phyloP scores from a whole-genome alignment of 2,888 invertebrate genomes.

The Dolichopus griseipennis region DNA sequence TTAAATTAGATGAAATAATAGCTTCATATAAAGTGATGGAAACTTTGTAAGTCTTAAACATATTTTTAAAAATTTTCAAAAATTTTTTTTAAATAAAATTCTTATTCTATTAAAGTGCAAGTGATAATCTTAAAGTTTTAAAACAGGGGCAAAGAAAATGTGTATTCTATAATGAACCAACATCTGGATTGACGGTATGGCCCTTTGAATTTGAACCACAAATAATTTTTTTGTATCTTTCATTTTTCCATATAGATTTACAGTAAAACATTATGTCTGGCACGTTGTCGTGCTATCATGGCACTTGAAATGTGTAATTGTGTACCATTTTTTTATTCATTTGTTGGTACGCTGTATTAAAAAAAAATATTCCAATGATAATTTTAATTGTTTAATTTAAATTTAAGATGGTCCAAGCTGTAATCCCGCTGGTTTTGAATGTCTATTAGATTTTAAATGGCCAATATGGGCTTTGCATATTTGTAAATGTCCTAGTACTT shows the following conservation, averaged over 20 bases:
- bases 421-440: constrained; percentile 36
- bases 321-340: constrained; percentile 49
- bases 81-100: no score
- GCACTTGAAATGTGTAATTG: constrained; percentile 49
- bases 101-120: constrained; percentile 27
- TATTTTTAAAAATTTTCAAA: no score
- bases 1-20: constrained; percentile 37
- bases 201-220: no score
- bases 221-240: no score
- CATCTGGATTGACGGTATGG: constrained; percentile 37
- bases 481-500: constrained; percentile 38
- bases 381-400: neutral
- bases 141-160: constrained; percentile 46
- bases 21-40: constrained; percentile 37
- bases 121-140: constrained; percentile 38
- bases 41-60: constrained; percentile 34
- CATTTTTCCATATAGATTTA: constrained; percentile 31
- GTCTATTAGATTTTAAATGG: constrained; percentile 38
- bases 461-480: constrained; percentile 37
- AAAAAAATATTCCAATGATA: neutral
- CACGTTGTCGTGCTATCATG: constrained; percentile 45
- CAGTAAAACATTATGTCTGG: constrained; percentile 36
- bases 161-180: constrained; percentile 47
- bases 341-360: constrained; percentile 28
- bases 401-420: constrained; percentile 33